Evolutionary conservation across 2,888 invertebrate species (phyloP), one percentile per base, ranked within the genome.

Genomic region (Fissipunctia ypsillon): DNA sequence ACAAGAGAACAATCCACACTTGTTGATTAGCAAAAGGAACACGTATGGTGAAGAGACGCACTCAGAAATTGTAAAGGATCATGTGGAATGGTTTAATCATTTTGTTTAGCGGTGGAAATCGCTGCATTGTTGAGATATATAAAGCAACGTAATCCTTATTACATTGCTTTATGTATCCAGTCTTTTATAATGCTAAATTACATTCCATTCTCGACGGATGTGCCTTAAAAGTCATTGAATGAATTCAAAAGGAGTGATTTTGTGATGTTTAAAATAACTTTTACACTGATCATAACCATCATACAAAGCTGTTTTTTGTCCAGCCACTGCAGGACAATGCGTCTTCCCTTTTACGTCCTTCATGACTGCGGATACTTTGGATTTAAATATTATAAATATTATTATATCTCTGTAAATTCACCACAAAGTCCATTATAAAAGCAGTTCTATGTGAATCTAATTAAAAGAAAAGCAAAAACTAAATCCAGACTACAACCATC

Each of bases 11-110:
- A 92, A 92, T 92, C 90, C 91, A 88, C 91, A 90, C 90, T 92
- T 93, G 92, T 93, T 93, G 90, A 93, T 94, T 92, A 92, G 91
- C 89, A 92, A 93, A 93, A 92, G 83, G 89, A 93, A 88, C 88
- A 92, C 91, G 88, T 66, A 72, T 73, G 77, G 76, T 85, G 84
- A 79, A 45, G 59, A 89, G 88, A 90, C 85, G 86, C 91, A 87
- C 78, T 88, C 81, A 87, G 73, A 77, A 72, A 84, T 85, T 78
- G 73, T 88, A 85, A 90, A 83, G 89, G 73, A 68, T 67, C 76
- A 70, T 88, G 59, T 76, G 84, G 72, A 88, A 64, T 69, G 22
- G 43, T 28, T 73, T 43, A 3, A 52, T n/a, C n/a, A n/a, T n/a
- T n/a, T n/a, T n/a, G n/a, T n/a, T 43, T 67, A n/a, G 12, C 19